phyloP scores from a whole-genome alignment of 1,140 invertebrate species.

The Dendrolimus punctatus region DNA sequence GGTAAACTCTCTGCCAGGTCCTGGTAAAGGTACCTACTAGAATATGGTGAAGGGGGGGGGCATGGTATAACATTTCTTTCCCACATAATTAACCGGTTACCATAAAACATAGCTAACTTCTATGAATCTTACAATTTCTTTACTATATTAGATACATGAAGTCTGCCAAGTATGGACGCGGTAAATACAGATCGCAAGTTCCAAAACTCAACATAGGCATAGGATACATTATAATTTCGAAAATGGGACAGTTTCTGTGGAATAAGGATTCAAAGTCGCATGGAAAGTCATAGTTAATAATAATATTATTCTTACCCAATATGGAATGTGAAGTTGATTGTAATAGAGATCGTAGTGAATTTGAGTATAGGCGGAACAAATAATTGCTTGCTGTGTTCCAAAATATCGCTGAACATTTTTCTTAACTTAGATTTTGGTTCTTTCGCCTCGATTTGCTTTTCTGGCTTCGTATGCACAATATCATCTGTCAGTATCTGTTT shows the following conservation, averaged over 20 bases:
- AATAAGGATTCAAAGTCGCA: background rate
- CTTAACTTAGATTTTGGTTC: constrained; percentile 67
- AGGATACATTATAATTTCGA: no score
- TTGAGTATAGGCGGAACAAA: constrained; percentile 85
- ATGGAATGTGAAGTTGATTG: constrained; percentile 91
- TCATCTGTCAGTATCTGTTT: constrained; percentile 83
- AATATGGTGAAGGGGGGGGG: no score
- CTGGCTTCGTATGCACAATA: constrained; percentile 65
- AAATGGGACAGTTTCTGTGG: background rate
- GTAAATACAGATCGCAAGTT: no score
- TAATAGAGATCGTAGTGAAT: constrained; percentile 87
- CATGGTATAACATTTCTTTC: no score
- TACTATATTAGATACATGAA: no score
- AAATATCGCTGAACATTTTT: constrained; percentile 82
- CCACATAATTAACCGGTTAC: no score
- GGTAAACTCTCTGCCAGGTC: no score
- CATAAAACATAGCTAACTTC: no score
- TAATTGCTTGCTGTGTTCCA: constrained; percentile 85
- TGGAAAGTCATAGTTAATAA: background rate
- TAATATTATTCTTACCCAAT: constrained; percentile 76
- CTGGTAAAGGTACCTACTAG: no score
- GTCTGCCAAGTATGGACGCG: no score
- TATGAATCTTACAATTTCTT: no score
- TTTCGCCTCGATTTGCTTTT: constrained; percentile 56
- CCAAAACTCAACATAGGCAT: no score